Evolutionary conservation across 1,140 invertebrate genomes (phyloP).

Genomic region (Phymorhynchus buccinoides): DNA sequence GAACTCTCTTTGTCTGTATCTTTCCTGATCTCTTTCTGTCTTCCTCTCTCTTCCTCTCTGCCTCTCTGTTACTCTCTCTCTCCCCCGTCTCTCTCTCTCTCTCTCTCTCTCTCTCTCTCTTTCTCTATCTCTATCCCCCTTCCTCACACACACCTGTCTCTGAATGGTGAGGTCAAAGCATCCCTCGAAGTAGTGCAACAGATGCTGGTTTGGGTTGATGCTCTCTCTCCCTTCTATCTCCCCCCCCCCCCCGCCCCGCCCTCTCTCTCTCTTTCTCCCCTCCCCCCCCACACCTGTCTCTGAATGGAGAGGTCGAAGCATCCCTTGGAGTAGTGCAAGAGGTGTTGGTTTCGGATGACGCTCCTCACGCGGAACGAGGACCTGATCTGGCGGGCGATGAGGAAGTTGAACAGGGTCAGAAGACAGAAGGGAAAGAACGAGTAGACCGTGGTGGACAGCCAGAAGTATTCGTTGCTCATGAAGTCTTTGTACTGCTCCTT

Average conservation of each 20-base stretch:
- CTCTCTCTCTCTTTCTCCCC: too few species aligned
- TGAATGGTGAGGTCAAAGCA: too few species aligned
- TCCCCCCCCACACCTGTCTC: neutral
- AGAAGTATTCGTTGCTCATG: constrained; percentile 54
- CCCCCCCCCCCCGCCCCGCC: neutral
- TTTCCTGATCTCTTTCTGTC: too few species aligned
- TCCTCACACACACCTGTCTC: too few species aligned
- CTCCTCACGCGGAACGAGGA: constrained; percentile 48
- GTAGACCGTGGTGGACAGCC: constrained; percentile 57
- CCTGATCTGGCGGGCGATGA: constrained; percentile 56
- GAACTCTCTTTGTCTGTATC: neutral
- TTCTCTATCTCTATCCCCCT: neutral
- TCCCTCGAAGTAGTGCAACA: too few species aligned
- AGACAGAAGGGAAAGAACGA: constrained; percentile 56
- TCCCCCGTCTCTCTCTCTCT: too few species aligned
- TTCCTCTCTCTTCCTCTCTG: too few species aligned
- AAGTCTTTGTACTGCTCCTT: constrained; percentile 47
- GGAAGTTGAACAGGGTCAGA: constrained; percentile 56
- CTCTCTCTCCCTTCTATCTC: neutral
- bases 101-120: too few species aligned
- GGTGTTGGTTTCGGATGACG: constrained; percentile 34
- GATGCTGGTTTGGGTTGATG: too few species aligned
- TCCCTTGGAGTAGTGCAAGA: neutral
- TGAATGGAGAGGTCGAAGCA: constrained; percentile 24
- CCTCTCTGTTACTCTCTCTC: too few species aligned